These are phyloP conservation scores for Leucophora obtusa DNA, from an alignment of 2,888 invertebrate genomes.

Conservation along the genomic window DNA sequence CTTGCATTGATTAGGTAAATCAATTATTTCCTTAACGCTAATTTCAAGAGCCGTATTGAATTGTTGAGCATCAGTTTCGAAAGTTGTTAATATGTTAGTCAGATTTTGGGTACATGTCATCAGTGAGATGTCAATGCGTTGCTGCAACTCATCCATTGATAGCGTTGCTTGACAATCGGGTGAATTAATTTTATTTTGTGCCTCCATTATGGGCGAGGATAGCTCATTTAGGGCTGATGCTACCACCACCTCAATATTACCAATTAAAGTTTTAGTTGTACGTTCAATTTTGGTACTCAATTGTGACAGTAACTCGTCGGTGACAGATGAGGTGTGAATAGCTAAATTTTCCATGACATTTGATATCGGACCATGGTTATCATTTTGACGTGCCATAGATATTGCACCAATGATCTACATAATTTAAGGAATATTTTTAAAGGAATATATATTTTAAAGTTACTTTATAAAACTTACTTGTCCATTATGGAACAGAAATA, in stretches of 20 bases:
- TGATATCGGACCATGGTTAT: slow-evolving; percentile 66
- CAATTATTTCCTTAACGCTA: slow-evolving; percentile 67
- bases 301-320: slow-evolving; percentile 65
- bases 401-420: slow-evolving; percentile 32
- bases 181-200: slow-evolving; percentile 63
- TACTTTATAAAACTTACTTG: slow-evolving; percentile 37
- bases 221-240: slow-evolving; percentile 66
- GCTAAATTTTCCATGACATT: slow-evolving; percentile 69
- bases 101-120: slow-evolving; percentile 66
- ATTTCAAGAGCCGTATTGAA: slow-evolving; percentile 63
- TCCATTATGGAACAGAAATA: slow-evolving; percentile 7
- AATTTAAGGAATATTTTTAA: neutral
- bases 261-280: slow-evolving; percentile 56
- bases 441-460: neutral
- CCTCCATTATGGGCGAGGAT: slow-evolving; percentile 65
- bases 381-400: slow-evolving; percentile 4
- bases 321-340: slow-evolving; percentile 66
- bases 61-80: slow-evolving; percentile 37
- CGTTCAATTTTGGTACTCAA: slow-evolving; percentile 67
- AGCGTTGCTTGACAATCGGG: slow-evolving; percentile 66
- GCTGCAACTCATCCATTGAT: slow-evolving; percentile 68
- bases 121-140: slow-evolving; percentile 66
- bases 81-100: slow-evolving; percentile 25
- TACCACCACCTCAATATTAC: slow-evolving; percentile 68
- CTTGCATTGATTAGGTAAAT: slow-evolving; percentile 63